These are phyloP conservation scores for Falcunculus frontatus DNA, from an alignment of 2,113 vertebrate genomes.

Conservation along the genomic window DNA sequence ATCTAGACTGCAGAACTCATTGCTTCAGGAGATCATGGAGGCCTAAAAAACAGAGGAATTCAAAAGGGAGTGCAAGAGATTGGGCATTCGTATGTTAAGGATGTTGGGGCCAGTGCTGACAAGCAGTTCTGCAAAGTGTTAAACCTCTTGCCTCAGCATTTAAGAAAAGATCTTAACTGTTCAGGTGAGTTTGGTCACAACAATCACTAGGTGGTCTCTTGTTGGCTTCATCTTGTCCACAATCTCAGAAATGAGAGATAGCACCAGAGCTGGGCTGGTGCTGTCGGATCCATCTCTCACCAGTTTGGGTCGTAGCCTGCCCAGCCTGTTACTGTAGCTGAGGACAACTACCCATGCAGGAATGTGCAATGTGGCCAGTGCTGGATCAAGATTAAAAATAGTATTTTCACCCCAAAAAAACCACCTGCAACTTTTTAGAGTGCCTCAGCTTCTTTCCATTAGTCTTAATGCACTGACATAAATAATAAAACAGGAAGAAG, in stretches of 20 bases:
- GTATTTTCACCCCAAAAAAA: not conserved
- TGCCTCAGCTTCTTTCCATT: slow-evolving; percentile 34
- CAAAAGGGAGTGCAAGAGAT: not conserved
- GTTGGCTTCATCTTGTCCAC: not conserved
- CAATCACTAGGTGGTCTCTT: not conserved
- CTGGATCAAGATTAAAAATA: not conserved
- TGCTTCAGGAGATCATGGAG: not conserved
- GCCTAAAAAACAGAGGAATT: not conserved
- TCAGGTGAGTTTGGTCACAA: not conserved
- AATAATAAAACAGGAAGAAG: slow-evolving; percentile 64
- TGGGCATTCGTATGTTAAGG: not conserved
- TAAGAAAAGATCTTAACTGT: not conserved
- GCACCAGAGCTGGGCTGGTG: not conserved
- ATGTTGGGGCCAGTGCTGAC: not conserved
- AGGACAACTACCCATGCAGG: not conserved
- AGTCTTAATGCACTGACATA: slow-evolving; percentile 55
- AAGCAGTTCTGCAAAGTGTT: not conserved
- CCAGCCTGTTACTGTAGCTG: not conserved
- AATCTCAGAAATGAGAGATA: rapidly evolving
- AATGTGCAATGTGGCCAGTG: not conserved
- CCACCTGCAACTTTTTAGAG: not conserved
- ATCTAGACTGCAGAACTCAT: not conserved
- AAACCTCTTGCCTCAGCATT: not conserved
- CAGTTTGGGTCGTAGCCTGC: not conserved
- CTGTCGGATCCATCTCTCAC: rapidly evolving